These are phyloP conservation scores for Notodonta ziczac DNA, from an alignment of 2,888 invertebrate genomes.

Conservation along the genomic window DNA sequence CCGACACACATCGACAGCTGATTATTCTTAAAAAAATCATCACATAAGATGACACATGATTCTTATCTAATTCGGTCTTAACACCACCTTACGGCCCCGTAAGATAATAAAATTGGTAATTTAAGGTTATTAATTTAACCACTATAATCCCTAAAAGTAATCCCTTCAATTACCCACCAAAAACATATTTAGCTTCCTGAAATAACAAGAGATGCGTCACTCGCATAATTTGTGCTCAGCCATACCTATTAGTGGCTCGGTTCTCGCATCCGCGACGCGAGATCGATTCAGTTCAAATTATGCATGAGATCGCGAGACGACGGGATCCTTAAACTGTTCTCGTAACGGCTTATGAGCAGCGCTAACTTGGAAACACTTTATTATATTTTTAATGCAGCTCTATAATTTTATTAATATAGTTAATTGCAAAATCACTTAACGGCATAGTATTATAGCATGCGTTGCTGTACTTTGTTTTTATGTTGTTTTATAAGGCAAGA, in stretches of 20 bases:
- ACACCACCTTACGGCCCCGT: too few relatives aligned
- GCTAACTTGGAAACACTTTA: slow-evolving; percentile 22
- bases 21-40: too few relatives aligned
- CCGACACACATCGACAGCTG: too few relatives aligned
- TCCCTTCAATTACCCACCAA: neutral
- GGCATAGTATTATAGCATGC: too few relatives aligned
- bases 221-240: slow-evolving; percentile 42
- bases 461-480: too few relatives aligned
- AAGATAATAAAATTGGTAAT: too few relatives aligned
- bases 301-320: slow-evolving; percentile 50
- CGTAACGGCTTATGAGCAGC: slow-evolving; percentile 34
- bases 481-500: too few relatives aligned
- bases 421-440: too few relatives aligned
- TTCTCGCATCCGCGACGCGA: slow-evolving; percentile 29
- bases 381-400: slow-evolving; percentile 8
- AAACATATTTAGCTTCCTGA: slow-evolving; percentile 28
- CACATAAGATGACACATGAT: too few relatives aligned
- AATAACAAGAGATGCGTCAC: slow-evolving; percentile 34
- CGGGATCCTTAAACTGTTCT: slow-evolving; percentile 48
- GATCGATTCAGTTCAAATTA: slow-evolving; percentile 57
- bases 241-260: slow-evolving; percentile 47
- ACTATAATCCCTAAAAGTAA: too few relatives aligned
- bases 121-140: too few relatives aligned
- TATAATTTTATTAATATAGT: neutral
- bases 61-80: too few relatives aligned